Conservation (phyloP, 2,797 vertebrate genomes). For the Champsocephalus gunnari region DNA sequence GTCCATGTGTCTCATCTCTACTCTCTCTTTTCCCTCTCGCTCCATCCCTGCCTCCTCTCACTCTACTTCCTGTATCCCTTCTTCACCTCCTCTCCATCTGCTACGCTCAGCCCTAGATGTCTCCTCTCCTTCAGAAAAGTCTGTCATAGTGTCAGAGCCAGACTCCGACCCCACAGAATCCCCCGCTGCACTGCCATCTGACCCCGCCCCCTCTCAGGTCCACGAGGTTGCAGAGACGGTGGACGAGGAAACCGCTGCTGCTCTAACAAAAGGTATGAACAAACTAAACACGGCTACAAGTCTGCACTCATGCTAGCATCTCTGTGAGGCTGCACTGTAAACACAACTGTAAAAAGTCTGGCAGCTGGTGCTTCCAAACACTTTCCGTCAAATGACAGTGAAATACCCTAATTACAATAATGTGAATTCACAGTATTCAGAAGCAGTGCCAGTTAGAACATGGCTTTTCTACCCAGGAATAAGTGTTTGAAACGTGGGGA, state of each 20-base stretch:
- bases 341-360: too few relatives aligned
- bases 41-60: neutral
- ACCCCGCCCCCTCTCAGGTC: constrained; percentile 22
- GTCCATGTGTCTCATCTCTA: constrained; percentile 12
- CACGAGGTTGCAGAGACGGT: constrained; percentile 6
- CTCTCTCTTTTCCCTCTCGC: neutral
- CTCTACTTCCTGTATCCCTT: neutral
- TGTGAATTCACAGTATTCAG: too few relatives aligned
- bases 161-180: constrained; percentile 19
- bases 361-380: too few relatives aligned
- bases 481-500: too few relatives aligned
- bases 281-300: too few relatives aligned
- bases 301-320: neutral
- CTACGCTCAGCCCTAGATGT: constrained; percentile 8
- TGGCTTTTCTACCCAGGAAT: too few relatives aligned
- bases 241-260: constrained; percentile 29
- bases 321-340: neutral
- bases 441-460: too few relatives aligned
- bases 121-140: constrained; percentile 16
- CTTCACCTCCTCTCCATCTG: neutral
- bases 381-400: too few relatives aligned
- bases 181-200: neutral
- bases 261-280: constrained; percentile 54
- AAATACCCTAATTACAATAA: too few relatives aligned
- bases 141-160: constrained; percentile 45